These are phyloP conservation scores for Ips typographus DNA, from an alignment of 1,140 invertebrate species.

Conservation along the genomic window DNA sequence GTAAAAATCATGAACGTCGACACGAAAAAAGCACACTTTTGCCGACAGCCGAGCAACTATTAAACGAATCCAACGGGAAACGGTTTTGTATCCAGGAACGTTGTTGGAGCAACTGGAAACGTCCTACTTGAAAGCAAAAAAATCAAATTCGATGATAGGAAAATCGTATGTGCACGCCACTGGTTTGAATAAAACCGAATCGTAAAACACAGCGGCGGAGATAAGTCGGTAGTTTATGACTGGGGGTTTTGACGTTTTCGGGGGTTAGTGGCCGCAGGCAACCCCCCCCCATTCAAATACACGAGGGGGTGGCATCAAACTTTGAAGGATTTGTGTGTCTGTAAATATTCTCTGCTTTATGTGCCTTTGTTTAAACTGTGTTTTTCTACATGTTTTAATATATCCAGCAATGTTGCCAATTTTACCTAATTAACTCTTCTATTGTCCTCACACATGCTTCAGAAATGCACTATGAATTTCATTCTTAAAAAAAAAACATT, in stretches of 20 bases:
- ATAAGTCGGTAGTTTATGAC: conserved; percentile 25
- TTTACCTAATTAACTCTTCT: too few species aligned
- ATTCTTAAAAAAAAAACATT: too few species aligned
- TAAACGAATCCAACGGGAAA: background rate
- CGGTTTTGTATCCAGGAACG: background rate
- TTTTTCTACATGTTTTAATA: too few species aligned
- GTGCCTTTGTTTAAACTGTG: too few species aligned
- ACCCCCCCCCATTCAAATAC: background rate
- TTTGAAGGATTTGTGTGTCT: background rate
- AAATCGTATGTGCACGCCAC: conserved; percentile 1
- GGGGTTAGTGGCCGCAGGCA: conserved; percentile 2
- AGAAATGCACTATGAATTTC: too few species aligned
- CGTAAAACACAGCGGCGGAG: conserved; percentile 18
- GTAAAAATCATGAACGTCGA: conserved; percentile 48
- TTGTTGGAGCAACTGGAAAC: background rate
- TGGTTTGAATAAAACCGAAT: background rate
- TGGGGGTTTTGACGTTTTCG: background rate
- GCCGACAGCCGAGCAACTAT: background rate
- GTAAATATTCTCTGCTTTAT: too few species aligned
- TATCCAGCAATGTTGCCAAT: too few species aligned
- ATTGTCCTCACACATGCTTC: too few species aligned
- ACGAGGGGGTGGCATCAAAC: too few species aligned
- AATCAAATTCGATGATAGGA: background rate
- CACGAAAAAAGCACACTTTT: background rate
- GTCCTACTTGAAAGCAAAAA: background rate